Base-by-base conservation (phyloP, 2,888 invertebrate genomes). In the Latheticus oryzae region DNA sequence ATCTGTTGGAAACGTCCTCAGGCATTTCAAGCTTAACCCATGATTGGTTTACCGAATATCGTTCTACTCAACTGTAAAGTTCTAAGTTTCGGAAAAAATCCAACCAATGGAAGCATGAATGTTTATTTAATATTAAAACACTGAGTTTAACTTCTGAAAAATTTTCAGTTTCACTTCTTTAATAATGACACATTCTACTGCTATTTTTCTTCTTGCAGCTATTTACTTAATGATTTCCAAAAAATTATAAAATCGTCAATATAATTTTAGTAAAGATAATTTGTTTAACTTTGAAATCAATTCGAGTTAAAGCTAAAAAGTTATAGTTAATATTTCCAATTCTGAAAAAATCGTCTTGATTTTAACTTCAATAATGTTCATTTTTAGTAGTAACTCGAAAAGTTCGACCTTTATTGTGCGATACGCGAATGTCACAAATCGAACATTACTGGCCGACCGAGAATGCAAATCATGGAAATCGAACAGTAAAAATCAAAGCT, bases 11-110 rank as follows among this genome's bases (percentile, higher is more conserved):
- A 43, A 17, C 43, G 26, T 23, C 53, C 33, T 53, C 53, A 26
- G 35, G 53, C 53, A 53, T 53, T 53, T 53, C 43, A 32, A 43
- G 28, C 17, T 53, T 19, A 35, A 43, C 16, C 13, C 24, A 16
- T 43, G 24, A 43, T 43, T 35, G 43, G 33, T 30, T 32, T 9
- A 23, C 32, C 42, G 15, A 15, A 32, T 23, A 15, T 19, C 17
- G 19, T 21, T 9, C 35, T 13, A n/a, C n/a, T n/a, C n/a, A n/a
- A n/a, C n/a, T n/a, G n/a, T n/a, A n/a, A n/a, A n/a, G n/a, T n/a
- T n/a, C n/a, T n/a, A n/a, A n/a, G n/a, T n/a, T n/a, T n/a, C n/a
- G n/a, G n/a, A n/a, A n/a, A n/a, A n/a, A n/a, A n/a, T n/a, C n/a
- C n/a, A n/a, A n/a, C n/a, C n/a, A n/a, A n/a, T n/a, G n/a, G n/a